Base-by-base conservation (phyloP, 1,140 invertebrate genomes). In the Trachelipus rathkii region DNA sequence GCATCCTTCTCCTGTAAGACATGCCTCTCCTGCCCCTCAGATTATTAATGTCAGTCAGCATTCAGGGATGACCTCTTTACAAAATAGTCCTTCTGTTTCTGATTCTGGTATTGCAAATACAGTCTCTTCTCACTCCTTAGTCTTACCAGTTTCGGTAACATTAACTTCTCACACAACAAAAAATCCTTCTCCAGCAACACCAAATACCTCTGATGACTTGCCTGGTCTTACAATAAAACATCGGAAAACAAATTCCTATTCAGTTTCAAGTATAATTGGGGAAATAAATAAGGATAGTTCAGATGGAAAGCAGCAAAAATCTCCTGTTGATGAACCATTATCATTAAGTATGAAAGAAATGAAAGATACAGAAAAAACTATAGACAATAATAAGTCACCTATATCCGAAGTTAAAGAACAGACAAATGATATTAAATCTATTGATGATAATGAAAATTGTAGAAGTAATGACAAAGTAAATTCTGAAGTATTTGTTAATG, bases 221-320 rank as follows among this genome's bases (percentile, higher is more conserved):
- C 50, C 11, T 19, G 2, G 11, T 15, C 1, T 19, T 60, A 60
- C 11, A 15, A 8, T 60, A 13, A 60, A 79, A 67, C 75, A 74
- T 10, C 68, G 79, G n/a, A 81, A 81, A 78, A 77, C 74, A 23
- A 78, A 73, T 68, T 81, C 79, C 53, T 81, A 81, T 75, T 81
- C 79, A n/a, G 79, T 81, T 44, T 81, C 79, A 7, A 81, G 79
- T 67, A 81, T 81, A 46, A 81, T 81, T 73, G 79, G 79, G 44
- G 79, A 81, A 72, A 81, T 73, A 10, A 81, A 69, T 68, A 77
- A 33, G 33, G 33, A 33, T 33, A 33, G 33, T 33, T 33, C 33
- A 33, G 6, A 33, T 33, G 6, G 33, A 33, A 33, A 33, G 33
- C 33, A 3, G 33, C 2, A 33, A 33, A 33, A 33, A 33, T 1